Conservation (phyloP, 2,888 invertebrate species). For the Eupithecia pulchellata region DNA sequence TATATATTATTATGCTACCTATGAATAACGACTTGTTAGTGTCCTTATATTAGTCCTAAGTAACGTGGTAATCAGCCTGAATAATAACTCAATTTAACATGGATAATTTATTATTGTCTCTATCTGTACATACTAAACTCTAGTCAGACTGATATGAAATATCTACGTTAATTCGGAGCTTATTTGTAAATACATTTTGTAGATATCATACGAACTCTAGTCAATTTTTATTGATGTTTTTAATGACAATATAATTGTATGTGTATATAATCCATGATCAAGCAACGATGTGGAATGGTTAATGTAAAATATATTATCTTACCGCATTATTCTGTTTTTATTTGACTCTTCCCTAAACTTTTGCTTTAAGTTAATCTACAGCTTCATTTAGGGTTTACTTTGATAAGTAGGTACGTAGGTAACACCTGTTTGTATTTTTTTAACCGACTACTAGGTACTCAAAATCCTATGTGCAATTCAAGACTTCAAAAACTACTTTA, state of each 20-base stretch:
- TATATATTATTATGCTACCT: neutral
- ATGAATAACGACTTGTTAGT: neutral
- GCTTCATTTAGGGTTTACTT: too few relatives aligned
- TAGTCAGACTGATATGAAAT: constrained; percentile 78
- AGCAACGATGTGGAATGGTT: constrained; percentile 71
- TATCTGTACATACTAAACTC: constrained; percentile 54
- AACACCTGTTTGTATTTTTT: too few relatives aligned
- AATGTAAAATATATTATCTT: constrained; percentile 70
- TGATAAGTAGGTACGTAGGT: too few relatives aligned
- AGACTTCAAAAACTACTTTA: neutral
- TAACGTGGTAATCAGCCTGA: constrained; percentile 21
- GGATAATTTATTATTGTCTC: constrained; percentile 37
- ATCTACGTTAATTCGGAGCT: constrained; percentile 78
- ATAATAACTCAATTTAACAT: constrained; percentile 37
- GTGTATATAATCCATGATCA: constrained; percentile 65
- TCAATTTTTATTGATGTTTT: constrained; percentile 82
- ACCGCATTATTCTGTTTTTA: constrained; percentile 52
- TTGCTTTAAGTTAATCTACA: too few relatives aligned
- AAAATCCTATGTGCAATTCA: neutral
- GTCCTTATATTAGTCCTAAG: neutral
- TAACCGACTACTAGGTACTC: too few relatives aligned
- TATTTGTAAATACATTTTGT: constrained; percentile 81
- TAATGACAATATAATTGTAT: constrained; percentile 83
- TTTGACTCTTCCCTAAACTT: constrained; percentile 5
- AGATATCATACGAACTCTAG: constrained; percentile 77